Percentiles rank a stretch among this genome's conserved stretches.
Evolutionary conservation across 2,888 invertebrate species (phyloP).

Genomic region (Agriopis aurantiaria): DNA sequence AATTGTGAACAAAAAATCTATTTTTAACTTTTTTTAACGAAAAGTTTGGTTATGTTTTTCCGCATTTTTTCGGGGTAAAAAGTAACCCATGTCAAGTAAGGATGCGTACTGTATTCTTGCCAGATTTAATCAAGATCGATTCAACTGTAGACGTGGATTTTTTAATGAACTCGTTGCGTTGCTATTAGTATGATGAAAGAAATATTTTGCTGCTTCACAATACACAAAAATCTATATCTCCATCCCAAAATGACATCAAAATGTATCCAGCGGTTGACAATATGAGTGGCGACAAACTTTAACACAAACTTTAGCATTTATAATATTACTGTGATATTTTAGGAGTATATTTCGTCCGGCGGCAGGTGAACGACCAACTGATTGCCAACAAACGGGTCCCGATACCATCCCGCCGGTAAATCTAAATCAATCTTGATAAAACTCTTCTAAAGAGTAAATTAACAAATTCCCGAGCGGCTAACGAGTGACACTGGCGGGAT

Average conservation of each 20-base stretch:
- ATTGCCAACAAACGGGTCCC: conserved; percentile 15
- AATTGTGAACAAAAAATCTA: neutral
- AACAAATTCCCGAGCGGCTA: conserved; percentile 23
- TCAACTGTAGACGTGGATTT: no score
- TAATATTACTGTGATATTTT: neutral
- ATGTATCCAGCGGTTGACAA: neutral
- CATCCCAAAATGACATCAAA: neutral
- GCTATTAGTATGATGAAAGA: no score
- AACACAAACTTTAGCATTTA: neutral
- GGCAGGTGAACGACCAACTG: conserved; percentile 20
- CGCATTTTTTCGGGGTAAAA: no score
- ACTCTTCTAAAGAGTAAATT: conserved; percentile 18
- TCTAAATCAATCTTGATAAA: conserved; percentile 27
- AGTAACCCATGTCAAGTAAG: no score
- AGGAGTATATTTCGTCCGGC: neutral
- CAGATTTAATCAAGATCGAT: no score
- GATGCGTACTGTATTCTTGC: no score
- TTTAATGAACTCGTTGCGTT: no score
- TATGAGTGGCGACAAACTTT: neutral
- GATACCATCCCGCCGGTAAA: conserved; percentile 20
- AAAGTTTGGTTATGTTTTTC: neutral
- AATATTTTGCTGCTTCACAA: no score
- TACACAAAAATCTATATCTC: no score
- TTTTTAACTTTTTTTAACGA: neutral
- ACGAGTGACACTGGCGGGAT: conserved; percentile 20